These are phyloP conservation scores for Sciurus niger DNA, from an alignment of 2,113 vertebrate species.

Conservation along the genomic window DNA sequence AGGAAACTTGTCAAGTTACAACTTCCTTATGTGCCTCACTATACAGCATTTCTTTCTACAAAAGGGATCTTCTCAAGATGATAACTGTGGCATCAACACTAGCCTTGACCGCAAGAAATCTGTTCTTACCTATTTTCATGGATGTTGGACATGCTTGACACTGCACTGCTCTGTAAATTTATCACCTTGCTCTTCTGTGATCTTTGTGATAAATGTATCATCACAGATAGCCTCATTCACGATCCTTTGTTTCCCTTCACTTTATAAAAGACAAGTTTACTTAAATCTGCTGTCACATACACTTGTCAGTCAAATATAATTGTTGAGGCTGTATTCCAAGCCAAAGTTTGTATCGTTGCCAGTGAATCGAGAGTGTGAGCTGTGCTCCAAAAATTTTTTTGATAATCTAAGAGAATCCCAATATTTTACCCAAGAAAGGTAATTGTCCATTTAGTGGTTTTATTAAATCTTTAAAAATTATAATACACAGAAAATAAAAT, in stretches of 20 bases:
- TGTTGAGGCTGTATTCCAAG: background rate
- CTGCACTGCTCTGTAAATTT: background rate
- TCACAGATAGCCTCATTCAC: background rate
- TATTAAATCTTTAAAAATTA: background rate
- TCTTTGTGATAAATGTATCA: conserved; percentile 43
- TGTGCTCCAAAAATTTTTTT: background rate
- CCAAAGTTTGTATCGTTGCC: background rate
- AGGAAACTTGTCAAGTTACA: conserved; percentile 58
- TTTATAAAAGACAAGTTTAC: conserved; percentile 9
- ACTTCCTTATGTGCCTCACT: background rate
- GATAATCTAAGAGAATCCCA: background rate
- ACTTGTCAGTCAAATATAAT: background rate
- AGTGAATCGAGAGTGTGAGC: background rate
- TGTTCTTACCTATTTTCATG: conserved; percentile 46
- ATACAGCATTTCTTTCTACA: conserved; percentile 43
- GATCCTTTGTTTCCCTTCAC: background rate
- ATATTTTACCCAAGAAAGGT: background rate
- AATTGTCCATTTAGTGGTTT: background rate
- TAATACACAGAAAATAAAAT: background rate
- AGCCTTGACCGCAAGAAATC: conserved; percentile 1
- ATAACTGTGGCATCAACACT: background rate
- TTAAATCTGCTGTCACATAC: conserved; percentile 1
- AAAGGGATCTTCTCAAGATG: conserved; percentile 58
- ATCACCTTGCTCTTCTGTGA: background rate
- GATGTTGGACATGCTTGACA: background rate